These are phyloP conservation scores for Pelmatolapia mariae DNA, from an alignment of 2,113 vertebrate genomes.

Conservation along the genomic window DNA sequence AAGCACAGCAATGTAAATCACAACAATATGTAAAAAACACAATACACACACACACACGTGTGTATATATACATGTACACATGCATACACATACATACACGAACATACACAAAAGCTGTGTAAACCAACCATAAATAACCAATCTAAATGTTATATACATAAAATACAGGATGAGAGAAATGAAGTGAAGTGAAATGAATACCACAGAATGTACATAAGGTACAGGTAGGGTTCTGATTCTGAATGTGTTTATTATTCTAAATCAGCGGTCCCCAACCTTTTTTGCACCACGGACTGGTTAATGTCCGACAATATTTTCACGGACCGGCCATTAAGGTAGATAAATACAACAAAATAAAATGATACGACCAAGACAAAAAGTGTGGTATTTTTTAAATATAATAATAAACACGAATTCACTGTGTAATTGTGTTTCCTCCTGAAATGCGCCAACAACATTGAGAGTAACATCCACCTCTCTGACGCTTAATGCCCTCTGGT, in stretches of 20 bases:
- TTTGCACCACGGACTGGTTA: background rate
- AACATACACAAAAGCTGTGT: background rate
- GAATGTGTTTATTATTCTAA: background rate
- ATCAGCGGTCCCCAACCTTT: background rate
- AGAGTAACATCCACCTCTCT: background rate
- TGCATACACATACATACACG: background rate
- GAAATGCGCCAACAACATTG: background rate
- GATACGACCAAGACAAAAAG: background rate
- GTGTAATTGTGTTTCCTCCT: background rate
- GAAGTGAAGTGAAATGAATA: background rate
- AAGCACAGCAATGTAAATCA: background rate
- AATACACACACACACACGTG: background rate
- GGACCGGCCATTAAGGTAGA: background rate
- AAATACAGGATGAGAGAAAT: background rate
- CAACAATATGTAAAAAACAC: background rate
- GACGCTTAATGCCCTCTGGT: background rate
- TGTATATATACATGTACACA: background rate
- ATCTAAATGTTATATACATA: background rate
- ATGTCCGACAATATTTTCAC: background rate
- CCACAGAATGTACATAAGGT: background rate
- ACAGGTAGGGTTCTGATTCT: background rate
- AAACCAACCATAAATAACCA: background rate
- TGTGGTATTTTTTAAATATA: background rate
- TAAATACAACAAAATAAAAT: background rate
- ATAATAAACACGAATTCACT: background rate